A percentile compares a stretch with the other conserved stretches of the same genome.
Conservation (phyloP, 2,113 vertebrate species). For the Neogobius melanostomus region DNA sequence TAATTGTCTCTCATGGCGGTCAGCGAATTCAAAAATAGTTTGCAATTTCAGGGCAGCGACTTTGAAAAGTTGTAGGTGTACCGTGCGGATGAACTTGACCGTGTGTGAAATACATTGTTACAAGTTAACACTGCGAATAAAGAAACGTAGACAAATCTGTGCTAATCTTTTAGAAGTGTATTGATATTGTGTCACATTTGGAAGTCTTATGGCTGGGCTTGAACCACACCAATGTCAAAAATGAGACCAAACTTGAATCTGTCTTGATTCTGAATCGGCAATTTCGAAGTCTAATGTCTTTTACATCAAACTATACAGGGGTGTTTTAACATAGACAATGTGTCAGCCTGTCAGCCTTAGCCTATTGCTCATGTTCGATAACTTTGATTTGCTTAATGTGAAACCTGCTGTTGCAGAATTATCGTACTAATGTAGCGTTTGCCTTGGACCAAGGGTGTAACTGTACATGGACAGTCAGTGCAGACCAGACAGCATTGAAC, state of each 20-base stretch:
- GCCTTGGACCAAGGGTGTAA: conserved; percentile 6
- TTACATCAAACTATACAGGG: too few relatives aligned
- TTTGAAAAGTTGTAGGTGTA: not conserved
- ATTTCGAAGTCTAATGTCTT: too few relatives aligned
- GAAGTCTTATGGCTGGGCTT: too few relatives aligned
- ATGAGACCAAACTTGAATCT: too few relatives aligned
- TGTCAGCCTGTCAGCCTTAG: too few relatives aligned
- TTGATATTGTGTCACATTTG: too few relatives aligned
- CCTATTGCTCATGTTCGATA: not conserved
- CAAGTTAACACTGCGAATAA: not conserved
- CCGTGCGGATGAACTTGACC: not conserved
- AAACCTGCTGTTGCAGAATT: not conserved
- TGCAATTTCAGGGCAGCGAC: not conserved
- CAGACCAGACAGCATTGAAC: conserved; percentile 8
- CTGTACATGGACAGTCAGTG: not conserved
- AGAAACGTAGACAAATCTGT: not conserved
- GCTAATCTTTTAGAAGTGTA: not conserved
- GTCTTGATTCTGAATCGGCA: too few relatives aligned
- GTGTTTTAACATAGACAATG: too few relatives aligned
- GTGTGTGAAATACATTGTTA: not conserved
- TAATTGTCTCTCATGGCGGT: not conserved
- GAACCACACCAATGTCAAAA: too few relatives aligned
- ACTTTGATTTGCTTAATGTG: not conserved
- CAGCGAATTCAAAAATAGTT: not conserved
- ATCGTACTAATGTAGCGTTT: not conserved